These are phyloP conservation scores for Platycheirus rosarum DNA, from an alignment of 2,888 invertebrate genomes.

Conservation along the genomic window DNA sequence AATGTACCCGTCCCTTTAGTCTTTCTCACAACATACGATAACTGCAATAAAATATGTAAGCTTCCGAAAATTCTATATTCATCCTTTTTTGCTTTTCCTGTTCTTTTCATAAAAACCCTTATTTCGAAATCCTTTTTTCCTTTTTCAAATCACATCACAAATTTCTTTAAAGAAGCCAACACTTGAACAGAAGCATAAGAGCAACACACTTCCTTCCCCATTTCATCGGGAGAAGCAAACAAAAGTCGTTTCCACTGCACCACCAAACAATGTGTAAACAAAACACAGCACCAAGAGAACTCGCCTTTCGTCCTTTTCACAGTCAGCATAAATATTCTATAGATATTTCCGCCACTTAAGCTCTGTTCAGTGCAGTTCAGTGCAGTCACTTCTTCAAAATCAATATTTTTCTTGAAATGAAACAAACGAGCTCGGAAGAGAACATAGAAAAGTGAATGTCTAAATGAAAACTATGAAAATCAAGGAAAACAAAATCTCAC, in stretches of 20 bases:
- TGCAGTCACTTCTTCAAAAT: constrained; percentile 68
- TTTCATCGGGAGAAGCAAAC: constrained; percentile 58
- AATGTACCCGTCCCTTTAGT: no score
- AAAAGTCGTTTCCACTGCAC: constrained; percentile 65
- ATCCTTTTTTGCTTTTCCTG: not conserved
- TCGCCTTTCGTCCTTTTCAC: constrained; percentile 22
- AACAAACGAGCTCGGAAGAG: constrained; percentile 18
- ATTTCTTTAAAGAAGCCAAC: constrained; percentile 43
- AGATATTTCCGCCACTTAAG: constrained; percentile 3
- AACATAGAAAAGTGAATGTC: constrained; percentile 8
- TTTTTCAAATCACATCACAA: no score
- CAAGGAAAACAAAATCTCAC: not conserved
- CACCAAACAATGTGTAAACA: constrained; percentile 55
- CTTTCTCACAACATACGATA: no score
- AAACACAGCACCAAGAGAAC: constrained; percentile 32
- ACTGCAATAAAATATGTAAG: no score
- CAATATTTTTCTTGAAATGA: constrained; percentile 63
- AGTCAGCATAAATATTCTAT: not conserved
- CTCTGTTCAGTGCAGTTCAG: constrained; percentile 43
- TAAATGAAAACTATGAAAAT: constrained; percentile 14
- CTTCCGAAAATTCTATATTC: not conserved
- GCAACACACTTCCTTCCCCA: constrained; percentile 60
- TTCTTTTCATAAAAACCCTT: no score
- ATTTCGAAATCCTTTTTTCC: not conserved
- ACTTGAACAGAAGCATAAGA: constrained; percentile 21